A percentile compares a stretch with the other conserved stretches of the same genome.
These are phyloP conservation scores for Delphinus delphis DNA, from an alignment of 2,113 vertebrate species.

Conservation along the genomic window DNA sequence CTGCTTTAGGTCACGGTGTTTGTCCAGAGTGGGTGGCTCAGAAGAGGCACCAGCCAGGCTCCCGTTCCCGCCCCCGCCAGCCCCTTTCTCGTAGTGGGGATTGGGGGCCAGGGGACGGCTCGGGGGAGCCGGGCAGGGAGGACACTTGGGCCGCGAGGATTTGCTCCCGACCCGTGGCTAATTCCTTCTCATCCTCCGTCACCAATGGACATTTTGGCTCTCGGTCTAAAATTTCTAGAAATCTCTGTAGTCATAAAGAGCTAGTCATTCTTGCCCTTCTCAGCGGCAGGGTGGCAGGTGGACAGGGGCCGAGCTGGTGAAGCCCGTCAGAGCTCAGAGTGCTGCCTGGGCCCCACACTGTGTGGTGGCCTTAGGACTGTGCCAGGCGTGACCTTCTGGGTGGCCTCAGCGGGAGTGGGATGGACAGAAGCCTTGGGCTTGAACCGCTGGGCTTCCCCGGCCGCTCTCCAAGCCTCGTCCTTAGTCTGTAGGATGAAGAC, in stretches of 20 bases:
- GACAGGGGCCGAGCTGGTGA: fast-evolving
- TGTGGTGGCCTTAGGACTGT: fast-evolving
- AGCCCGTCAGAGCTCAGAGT: not conserved
- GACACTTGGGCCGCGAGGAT: fast-evolving
- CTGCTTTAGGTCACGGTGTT: constrained; percentile 73
- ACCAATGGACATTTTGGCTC: not conserved
- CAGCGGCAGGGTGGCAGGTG: fast-evolving
- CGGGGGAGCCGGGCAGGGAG: fast-evolving
- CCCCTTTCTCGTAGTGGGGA: fast-evolving
- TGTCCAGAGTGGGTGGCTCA: constrained; percentile 55
- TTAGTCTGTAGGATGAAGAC: not conserved
- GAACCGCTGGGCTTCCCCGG: fast-evolving
- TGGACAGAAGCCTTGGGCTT: not conserved
- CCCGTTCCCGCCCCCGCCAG: fast-evolving
- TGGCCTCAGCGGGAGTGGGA: not conserved
- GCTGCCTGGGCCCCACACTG: fast-evolving
- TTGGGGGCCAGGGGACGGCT: fast-evolving
- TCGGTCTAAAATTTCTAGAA: not conserved
- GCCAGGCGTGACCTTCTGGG: not conserved
- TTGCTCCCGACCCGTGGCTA: fast-evolving
- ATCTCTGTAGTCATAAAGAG: not conserved
- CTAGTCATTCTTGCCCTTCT: not conserved
- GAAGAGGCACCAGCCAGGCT: not conserved
- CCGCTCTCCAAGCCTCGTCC: fast-evolving
- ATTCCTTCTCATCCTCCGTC: fast-evolving